Percentiles rank a stretch among this genome's conserved stretches.
Conservation (phyloP, 2,113 vertebrate species). For the Hiodon alosoides region DNA sequence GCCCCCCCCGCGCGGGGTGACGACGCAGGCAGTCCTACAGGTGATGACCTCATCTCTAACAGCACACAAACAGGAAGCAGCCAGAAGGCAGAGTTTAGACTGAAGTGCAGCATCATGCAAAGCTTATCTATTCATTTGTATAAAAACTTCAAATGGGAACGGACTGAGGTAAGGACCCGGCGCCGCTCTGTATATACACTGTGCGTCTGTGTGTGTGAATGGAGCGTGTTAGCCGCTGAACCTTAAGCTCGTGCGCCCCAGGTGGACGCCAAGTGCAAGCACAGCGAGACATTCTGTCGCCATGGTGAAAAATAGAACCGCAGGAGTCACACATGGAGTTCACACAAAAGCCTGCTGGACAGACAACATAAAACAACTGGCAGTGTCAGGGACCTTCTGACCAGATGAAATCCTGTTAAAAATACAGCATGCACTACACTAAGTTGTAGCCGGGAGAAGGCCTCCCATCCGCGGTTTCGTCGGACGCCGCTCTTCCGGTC, state of each 20-base stretch:
- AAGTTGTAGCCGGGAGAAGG: conserved; percentile 2
- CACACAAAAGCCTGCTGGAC: not conserved
- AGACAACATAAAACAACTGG: conserved; percentile 19
- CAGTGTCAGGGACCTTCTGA: not conserved
- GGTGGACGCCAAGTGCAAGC: not conserved
- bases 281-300: not conserved
- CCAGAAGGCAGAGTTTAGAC: not conserved
- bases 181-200: not conserved
- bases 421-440: conserved; percentile 26
- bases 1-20: not conserved
- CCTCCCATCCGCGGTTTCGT: not conserved
- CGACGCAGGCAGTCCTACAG: not conserved
- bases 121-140: not conserved
- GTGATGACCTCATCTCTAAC: not conserved
- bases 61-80: not conserved
- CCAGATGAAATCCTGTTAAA: conserved; percentile 13
- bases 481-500: not conserved
- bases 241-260: not conserved
- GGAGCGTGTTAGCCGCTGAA: not conserved
- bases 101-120: conserved; percentile 7
- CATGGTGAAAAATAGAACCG: not conserved
- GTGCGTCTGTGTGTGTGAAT: not conserved
- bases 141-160: not conserved
- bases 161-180: not conserved
- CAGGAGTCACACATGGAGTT: not conserved